Evolutionary conservation across 2,797 vertebrate genomes (phyloP).

Genomic region (Intellagama lesueurii): DNA sequence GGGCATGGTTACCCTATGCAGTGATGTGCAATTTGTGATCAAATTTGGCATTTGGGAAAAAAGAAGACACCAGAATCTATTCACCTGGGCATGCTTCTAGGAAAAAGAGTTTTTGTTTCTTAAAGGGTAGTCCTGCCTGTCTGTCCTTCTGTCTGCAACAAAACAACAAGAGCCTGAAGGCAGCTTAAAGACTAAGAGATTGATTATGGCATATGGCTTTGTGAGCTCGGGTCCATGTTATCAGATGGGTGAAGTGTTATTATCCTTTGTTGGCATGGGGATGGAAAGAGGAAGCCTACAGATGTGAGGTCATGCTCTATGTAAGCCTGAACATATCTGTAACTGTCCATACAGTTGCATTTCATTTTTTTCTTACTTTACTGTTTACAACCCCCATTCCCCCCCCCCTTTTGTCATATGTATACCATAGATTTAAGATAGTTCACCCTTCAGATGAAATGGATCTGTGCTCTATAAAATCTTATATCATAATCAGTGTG

Average conservation of each 20-base stretch:
- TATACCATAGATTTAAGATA: not conserved
- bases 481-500: too few relatives aligned
- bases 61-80: not conserved
- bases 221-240: not conserved
- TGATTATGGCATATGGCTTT: not conserved
- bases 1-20: not conserved
- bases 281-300: not conserved
- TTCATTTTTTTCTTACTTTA: not conserved
- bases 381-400: not conserved
- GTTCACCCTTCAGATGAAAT: not conserved
- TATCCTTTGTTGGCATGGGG: not conserved
- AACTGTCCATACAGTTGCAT: not conserved
- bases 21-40: not conserved
- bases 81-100: not conserved
- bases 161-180: not conserved
- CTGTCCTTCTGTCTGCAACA: not conserved
- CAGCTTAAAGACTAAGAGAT: not conserved
- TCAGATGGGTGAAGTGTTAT: not conserved
- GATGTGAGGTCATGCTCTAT: too few relatives aligned
- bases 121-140: not conserved
- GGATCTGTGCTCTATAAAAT: too few relatives aligned
- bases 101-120: not conserved
- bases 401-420: not conserved
- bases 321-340: not conserved
- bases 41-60: not conserved